Base-by-base conservation (phyloP, 2,888 invertebrate genomes). In the Epinotia demarniana region DNA sequence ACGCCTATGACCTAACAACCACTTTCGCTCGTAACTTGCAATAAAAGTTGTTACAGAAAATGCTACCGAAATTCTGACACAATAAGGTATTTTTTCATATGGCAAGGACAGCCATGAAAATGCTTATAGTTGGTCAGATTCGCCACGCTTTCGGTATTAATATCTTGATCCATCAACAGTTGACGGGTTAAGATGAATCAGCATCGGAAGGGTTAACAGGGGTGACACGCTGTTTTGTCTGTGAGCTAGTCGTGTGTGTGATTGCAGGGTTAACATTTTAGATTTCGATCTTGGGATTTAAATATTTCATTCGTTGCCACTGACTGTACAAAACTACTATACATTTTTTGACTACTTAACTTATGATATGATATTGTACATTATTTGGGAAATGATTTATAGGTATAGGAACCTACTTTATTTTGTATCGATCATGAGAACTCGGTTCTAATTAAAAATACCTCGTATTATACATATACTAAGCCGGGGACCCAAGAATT, bases 141-240 rank as follows among this genome's bases (percentile, higher is more conserved):
- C 87, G 93, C 88, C 92, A 93, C 93, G 93, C 93, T 91, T 85
- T 86, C 82, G 85, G 92, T 89, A 92, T 93, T 94, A 93, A 92
- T 93, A 92, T 93, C 92, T 94, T 93, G 92, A 94, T 93, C 93
- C 92, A 90, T 94, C 93, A 94, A 83, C 86, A 84, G 89, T 86
- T 91, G 92, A 93, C 90, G 92, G 90, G 90, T 89, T 89, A 89
- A 90, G 92, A 92, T 92, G 90, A 91, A 92, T 93, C 92, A 87
- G 89, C 86, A 87, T 84, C 82, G 85, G 82, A 86, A 87, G 89
- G 88, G 88, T 88, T 89, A 82, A 80, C 77, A 77, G 78, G 80
- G 76, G 76, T 80, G 86, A 77, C 79, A 81, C 82, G 82, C 82
- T 83, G 70, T 71, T 79, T 77, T 73, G 68, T 75, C 39, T 72